Evolutionary conservation across 2,113 vertebrate species (phyloP).

Genomic region (Ovis canadensis): DNA sequence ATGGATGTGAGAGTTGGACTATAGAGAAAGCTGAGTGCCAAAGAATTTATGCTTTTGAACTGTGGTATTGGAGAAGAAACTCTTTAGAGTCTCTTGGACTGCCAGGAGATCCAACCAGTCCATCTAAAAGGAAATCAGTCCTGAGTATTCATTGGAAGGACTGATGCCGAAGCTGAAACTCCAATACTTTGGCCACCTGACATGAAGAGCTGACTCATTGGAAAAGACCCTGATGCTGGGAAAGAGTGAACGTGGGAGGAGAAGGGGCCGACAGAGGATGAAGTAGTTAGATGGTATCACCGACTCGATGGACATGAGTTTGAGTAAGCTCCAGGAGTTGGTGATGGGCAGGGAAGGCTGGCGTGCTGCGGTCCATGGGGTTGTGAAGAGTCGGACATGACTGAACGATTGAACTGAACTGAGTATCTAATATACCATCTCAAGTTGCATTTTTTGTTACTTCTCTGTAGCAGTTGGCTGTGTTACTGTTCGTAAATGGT

Average conservation of each 20-base stretch:
- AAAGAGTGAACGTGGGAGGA: neutral
- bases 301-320: neutral
- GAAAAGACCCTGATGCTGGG: neutral
- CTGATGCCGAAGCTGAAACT: neutral
- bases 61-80: neutral
- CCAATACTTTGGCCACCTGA: neutral
- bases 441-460: neutral
- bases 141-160: neutral
- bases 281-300: neutral
- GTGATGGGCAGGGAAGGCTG: neutral
- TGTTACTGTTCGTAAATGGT: neutral
- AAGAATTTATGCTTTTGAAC: neutral
- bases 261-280: neutral
- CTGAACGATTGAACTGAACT: neutral
- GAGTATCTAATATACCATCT: neutral
- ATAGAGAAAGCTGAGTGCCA: neutral
- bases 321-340: neutral
- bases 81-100: neutral
- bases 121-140: neutral
- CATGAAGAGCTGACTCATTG: neutral
- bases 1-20: neutral
- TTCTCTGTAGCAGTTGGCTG: neutral
- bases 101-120: neutral
- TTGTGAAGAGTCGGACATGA: neutral
- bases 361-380: fast-evolving